phyloP scores from a whole-genome alignment of 1,140 invertebrate species.

The Halesus radiatus region DNA sequence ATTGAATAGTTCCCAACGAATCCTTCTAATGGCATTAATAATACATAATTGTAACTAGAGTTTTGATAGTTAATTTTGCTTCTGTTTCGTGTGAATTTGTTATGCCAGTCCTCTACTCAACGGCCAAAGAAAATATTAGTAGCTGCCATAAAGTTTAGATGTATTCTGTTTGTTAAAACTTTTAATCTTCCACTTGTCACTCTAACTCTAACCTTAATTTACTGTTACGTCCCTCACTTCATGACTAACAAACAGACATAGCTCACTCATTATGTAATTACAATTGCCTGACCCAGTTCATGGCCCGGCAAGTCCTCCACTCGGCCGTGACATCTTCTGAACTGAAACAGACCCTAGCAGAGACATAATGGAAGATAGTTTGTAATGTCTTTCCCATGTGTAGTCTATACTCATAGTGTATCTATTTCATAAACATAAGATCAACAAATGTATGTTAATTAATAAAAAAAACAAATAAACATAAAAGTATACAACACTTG shows the following conservation, averaged over 20 bases:
- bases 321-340: neutral
- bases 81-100: conserved; percentile 43
- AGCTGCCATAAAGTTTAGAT: conserved; percentile 54
- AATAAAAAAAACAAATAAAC: conserved; percentile 56
- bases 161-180: conserved; percentile 46
- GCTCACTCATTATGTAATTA: conserved; percentile 33
- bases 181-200: conserved; percentile 8
- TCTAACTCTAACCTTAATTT: neutral
- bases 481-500: conserved; percentile 44
- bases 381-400: conserved; percentile 55
- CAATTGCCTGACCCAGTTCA: conserved; percentile 2
- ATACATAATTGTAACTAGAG: conserved; percentile 8
- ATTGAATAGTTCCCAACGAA: neutral
- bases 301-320: neutral
- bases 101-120: conserved; percentile 37
- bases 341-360: conserved; percentile 17
- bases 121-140: conserved; percentile 40
- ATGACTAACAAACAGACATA: conserved; percentile 1
- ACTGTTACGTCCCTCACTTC: conserved; percentile 4
- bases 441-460: conserved; percentile 58
- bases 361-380: conserved; percentile 38
- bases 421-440: conserved; percentile 57
- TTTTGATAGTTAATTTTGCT: conserved; percentile 35
- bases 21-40: conserved; percentile 16
- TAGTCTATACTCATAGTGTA: conserved; percentile 57